phyloP scores from a whole-genome alignment of 2,113 vertebrate genomes.

The Istiophorus platypterus region DNA sequence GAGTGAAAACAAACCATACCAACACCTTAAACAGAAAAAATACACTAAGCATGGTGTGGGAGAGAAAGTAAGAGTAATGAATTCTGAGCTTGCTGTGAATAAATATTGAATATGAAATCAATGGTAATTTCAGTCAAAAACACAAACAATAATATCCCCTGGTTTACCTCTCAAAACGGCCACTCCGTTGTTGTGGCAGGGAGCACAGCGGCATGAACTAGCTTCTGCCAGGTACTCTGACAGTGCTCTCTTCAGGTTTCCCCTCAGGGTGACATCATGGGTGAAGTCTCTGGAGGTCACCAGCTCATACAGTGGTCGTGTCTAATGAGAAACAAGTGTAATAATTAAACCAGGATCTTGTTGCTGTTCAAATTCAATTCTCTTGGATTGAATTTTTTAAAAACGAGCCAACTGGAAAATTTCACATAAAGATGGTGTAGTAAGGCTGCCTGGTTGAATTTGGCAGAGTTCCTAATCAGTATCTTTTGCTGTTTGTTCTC shows the following conservation, averaged over 20 bases:
- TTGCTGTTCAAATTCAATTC: neutral
- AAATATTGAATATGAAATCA: neutral
- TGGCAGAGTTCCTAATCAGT: conserved; percentile 39
- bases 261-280: conserved; percentile 80
- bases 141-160: neutral
- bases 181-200: conserved; percentile 90
- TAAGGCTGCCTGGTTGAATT: conserved; percentile 5
- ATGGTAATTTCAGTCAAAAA: neutral
- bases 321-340: conserved; percentile 73
- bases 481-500: conserved; percentile 39
- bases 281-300: conserved; percentile 86
- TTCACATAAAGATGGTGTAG: neutral
- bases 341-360: neutral
- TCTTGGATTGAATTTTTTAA: neutral
- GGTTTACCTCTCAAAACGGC: conserved; percentile 88
- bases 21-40: neutral
- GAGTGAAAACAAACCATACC: neutral
- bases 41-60: accelerated
- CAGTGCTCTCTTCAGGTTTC: conserved; percentile 89
- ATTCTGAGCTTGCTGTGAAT: neutral
- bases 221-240: conserved; percentile 88
- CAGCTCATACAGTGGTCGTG: conserved; percentile 88
- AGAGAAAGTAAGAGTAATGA: neutral
- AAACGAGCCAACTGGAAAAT: conserved; percentile 1
- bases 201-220: conserved; percentile 89